Base-by-base conservation (phyloP, 2,113 vertebrate genomes). In the Xiphorhynchus elegans region DNA sequence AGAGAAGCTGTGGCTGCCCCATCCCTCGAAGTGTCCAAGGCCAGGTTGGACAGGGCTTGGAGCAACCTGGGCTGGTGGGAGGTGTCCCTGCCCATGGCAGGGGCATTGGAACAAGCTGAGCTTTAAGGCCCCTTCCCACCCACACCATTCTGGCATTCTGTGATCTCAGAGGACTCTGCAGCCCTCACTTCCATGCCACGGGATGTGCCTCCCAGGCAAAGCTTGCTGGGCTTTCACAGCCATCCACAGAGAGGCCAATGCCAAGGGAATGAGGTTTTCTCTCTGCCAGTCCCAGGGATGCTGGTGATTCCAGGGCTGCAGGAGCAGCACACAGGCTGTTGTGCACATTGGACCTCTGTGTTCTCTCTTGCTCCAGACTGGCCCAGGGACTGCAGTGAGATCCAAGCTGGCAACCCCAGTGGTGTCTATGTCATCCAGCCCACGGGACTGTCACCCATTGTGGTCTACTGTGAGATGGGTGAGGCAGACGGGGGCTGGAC, bases 381-480 rank as follows among this genome's bases (percentile, higher is more conserved):
- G 91, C 96, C 96, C 50, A 79, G 50, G 50, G 96, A 97, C 83
- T 97, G 96, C 25, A 96, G 93, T 0, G 86, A 89, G 73, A 1
- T 97, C 25, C 1, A 47, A 0, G 0, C 6, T 29, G 86, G 69
- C 69, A 92, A 67, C 40, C 50, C 39, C 87, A 97, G 95, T 0
- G 89, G 89, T 0, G 1, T 95, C 11, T 96, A 97, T 20, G 3
- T 91, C 44, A 95, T 97, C 50, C 76, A 96, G 42, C 95, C 97
- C 17, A 7, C 2, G 2, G 78, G 47, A 23, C 21, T 23, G 20
- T 49, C 47, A 49, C 47, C 35, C 11, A n/a, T 95, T 1, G 1
- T 95, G 60, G 96, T 97, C 17, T 90, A 55, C 68, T 96, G 96
- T 0, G 74, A 96, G 16, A 91, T 93, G 68, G 72, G 3, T 0